Evolutionary conservation across 2,888 invertebrate genomes (phyloP), one percentile per base, ranked within the genome.

Genomic region (Dioctria rufipes): DNA sequence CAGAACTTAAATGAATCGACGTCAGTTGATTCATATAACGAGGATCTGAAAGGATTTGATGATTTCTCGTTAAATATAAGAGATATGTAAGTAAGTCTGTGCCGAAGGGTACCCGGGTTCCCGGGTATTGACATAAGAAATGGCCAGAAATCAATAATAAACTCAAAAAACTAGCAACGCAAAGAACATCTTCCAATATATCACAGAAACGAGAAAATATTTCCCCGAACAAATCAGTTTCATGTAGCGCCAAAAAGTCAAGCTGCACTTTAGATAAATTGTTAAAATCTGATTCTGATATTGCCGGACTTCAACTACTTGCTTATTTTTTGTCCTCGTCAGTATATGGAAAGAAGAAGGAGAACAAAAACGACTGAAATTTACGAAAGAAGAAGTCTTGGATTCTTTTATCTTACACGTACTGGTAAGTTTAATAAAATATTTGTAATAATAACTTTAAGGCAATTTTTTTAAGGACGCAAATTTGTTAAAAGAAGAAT

Each of bases 71-170:
- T n/a, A n/a, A n/a, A n/a, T n/a, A n/a, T n/a, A n/a, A n/a, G n/a
- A n/a, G n/a, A n/a, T n/a, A n/a, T n/a, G n/a, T n/a, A n/a, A n/a
- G n/a, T n/a, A n/a, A n/a, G n/a, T n/a, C n/a, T n/a, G n/a, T n/a
- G n/a, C n/a, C n/a, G n/a, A n/a, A n/a, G n/a, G n/a, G n/a, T n/a
- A n/a, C n/a, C n/a, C n/a, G n/a, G n/a, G n/a, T n/a, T n/a, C n/a
- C n/a, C n/a, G n/a, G n/a, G n/a, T n/a, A n/a, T n/a, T n/a, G n/a
- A n/a, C n/a, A n/a, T n/a, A n/a, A n/a, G n/a, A 54, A 73, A 54
- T 73, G 71, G 71, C 71, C 71, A 40, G 9, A 54, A 37, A 54
- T 73, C 37, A 73, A 73, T n/a, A 73, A 46, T 1, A 73, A 73
- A 11, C 71, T 73, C 2, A 39, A n/a, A 13, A 54, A 73, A 58